Evolutionary conservation across 2,888 invertebrate genomes (phyloP).

Genomic region (Fragum sueziense): DNA sequence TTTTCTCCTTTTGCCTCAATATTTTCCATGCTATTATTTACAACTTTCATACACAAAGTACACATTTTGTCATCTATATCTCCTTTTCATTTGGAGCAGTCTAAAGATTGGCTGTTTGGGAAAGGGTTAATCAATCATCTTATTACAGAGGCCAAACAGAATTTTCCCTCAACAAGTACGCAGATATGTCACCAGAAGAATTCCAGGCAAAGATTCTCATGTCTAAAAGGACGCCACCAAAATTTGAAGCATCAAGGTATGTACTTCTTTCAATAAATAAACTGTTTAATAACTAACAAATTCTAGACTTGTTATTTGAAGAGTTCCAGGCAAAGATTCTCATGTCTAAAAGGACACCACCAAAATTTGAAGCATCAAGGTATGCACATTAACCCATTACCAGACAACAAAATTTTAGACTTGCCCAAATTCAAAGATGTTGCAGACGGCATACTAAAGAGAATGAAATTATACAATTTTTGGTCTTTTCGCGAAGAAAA

Average conservation of each 20-base stretch:
- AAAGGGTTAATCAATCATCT: too few species aligned
- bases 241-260: conserved; percentile 65
- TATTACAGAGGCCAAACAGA: conserved; percentile 65
- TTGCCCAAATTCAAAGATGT: too few species aligned
- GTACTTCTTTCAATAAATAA: too few species aligned
- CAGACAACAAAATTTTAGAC: too few species aligned
- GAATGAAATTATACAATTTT: too few species aligned
- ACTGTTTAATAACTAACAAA: background rate
- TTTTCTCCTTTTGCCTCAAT: too few species aligned
- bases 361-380: conserved; percentile 64
- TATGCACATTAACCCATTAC: conserved; percentile 34
- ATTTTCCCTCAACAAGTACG: conserved; percentile 74
- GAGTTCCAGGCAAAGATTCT: conserved; percentile 71
- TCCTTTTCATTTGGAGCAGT: too few species aligned
- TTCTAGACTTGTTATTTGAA: background rate
- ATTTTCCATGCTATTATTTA: too few species aligned
- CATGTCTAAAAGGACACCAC: conserved; percentile 67
- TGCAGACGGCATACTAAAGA: too few species aligned
- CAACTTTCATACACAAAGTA: too few species aligned
- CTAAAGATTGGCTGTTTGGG: background rate
- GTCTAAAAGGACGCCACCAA: conserved; percentile 63
- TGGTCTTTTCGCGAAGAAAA: too few species aligned
- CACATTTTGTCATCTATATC: too few species aligned
- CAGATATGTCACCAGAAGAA: conserved; percentile 72
- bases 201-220: conserved; percentile 71